Percentiles rank a stretch among this genome's conserved stretches.
Conservation (phyloP, 2,888 invertebrate genomes). For the Hyposoter dolosus region DNA sequence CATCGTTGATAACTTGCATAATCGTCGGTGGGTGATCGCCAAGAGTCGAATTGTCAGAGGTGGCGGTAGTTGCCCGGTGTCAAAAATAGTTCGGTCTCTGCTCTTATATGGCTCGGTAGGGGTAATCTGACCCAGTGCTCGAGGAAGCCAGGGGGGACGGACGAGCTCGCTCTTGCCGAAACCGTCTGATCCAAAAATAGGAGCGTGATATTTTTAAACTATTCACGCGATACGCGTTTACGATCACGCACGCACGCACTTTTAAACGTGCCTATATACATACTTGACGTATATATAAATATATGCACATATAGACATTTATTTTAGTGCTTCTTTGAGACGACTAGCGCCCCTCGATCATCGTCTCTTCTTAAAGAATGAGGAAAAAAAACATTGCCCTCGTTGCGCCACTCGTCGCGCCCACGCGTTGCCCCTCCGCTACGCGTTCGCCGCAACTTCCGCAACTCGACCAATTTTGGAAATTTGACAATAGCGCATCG, state of each 20-base stretch:
- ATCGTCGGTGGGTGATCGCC: conserved; percentile 59
- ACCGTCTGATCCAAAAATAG: conserved; percentile 78
- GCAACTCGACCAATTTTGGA: conserved; percentile 61
- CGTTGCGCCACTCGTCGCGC: conserved; percentile 61
- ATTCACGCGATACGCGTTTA: conserved; percentile 57
- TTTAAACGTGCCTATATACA: neutral
- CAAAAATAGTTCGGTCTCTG: conserved; percentile 82
- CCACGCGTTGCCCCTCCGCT: conserved; percentile 34
- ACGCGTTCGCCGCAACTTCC: conserved; percentile 47
- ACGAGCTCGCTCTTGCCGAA: conserved; percentile 54
- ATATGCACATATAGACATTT: neutral
- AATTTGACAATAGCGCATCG: conserved; percentile 19
- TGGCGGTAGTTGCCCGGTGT: conserved; percentile 73
- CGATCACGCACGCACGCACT: conserved; percentile 5
- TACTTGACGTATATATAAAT: conserved; percentile 4
- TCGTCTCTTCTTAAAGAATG: conserved; percentile 11
- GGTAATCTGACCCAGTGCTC: conserved; percentile 81
- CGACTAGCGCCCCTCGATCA: conserved; percentile 1
- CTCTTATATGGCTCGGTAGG: conserved; percentile 83
- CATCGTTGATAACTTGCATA: conserved; percentile 63
- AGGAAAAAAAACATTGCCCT: conserved; percentile 36
- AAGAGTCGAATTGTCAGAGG: conserved; percentile 67
- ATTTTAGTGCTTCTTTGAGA: neutral
- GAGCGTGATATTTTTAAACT: conserved; percentile 80
- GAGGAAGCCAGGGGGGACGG: conserved; percentile 63